Evolutionary conservation across 1,140 invertebrate genomes (phyloP).

Genomic region (Trachymyrmex septentrionalis): DNA sequence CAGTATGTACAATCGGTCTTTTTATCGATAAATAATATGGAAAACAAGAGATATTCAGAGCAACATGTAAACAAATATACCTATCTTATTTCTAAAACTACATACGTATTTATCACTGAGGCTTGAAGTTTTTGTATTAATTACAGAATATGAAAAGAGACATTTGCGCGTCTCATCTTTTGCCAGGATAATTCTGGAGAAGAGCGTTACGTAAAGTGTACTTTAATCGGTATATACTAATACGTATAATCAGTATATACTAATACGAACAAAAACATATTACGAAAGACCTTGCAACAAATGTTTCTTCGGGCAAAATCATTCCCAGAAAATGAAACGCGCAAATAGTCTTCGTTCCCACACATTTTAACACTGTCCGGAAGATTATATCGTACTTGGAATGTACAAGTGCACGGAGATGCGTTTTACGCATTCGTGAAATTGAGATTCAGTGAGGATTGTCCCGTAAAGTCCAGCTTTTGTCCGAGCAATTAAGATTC

Average conservation of each 20-base stretch:
- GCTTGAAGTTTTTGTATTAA: constrained; percentile 4
- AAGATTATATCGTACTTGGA: neutral
- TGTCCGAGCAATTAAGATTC: neutral
- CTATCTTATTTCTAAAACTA: constrained; percentile 54
- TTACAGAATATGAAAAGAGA: neutral
- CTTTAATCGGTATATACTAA: constrained; percentile 11
- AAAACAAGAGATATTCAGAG: constrained; percentile 38
- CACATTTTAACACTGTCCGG: neutral
- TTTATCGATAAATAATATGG: constrained; percentile 24
- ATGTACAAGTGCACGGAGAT: neutral
- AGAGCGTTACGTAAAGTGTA: constrained; percentile 5
- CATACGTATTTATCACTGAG: constrained; percentile 66
- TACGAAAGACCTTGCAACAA: neutral
- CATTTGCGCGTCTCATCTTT: neutral
- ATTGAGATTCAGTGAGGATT: neutral
- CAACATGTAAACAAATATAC: constrained; percentile 17
- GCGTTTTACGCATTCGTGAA: neutral
- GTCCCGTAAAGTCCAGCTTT: neutral
- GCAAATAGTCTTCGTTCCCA: neutral
- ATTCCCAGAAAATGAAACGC: neutral
- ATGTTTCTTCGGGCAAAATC: neutral
- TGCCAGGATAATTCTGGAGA: neutral
- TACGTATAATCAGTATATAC: neutral
- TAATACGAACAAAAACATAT: constrained; percentile 27
- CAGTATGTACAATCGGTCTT: constrained; percentile 17